Conservation (phyloP, 2,797 vertebrate genomes). For the Botia almorhae region DNA sequence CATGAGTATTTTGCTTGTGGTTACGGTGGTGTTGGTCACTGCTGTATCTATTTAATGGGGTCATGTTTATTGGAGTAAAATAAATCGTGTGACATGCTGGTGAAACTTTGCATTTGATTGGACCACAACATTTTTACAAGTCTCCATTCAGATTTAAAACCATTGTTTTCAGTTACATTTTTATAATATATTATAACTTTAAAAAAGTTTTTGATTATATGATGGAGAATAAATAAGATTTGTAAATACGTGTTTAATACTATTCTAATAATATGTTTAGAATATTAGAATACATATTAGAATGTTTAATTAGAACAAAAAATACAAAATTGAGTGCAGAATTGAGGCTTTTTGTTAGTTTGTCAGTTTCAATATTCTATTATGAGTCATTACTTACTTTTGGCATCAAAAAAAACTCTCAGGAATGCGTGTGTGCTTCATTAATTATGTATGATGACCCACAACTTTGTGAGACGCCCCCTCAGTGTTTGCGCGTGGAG, state of each 20-base stretch:
- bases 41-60: neutral
- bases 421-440: slow-evolving; percentile 22
- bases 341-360: no score
- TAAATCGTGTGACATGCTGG: neutral
- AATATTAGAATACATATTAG: no score
- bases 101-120: neutral
- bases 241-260: no score
- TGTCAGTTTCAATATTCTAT: no score
- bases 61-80: neutral
- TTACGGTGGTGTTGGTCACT: neutral
- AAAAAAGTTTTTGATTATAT: no score
- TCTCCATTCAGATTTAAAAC: no score
- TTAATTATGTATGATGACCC: slow-evolving; percentile 17
- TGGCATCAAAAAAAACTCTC: neutral
- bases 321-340: no score
- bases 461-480: slow-evolving; percentile 47
- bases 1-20: neutral
- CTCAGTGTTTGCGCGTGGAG: slow-evolving; percentile 47
- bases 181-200: no score
- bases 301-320: no score
- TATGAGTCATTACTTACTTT: neutral
- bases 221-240: no score
- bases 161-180: no score
- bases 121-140: neutral
- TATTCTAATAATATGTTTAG: no score